Conservation (phyloP, 1,140 invertebrate species). For the Drosophila bocqueti region DNA sequence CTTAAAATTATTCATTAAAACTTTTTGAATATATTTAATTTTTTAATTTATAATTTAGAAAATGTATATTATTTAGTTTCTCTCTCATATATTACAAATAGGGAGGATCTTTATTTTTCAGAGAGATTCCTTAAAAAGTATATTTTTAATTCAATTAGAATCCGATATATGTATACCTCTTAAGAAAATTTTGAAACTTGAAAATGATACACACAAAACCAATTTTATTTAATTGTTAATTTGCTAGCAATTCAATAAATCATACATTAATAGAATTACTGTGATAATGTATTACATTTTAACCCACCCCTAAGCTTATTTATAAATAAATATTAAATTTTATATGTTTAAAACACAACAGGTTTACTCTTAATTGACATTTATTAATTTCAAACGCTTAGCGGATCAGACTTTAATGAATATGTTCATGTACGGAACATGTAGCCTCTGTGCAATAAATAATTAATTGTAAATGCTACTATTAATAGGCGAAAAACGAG, state of each 20-base stretch:
- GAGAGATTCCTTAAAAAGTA: background rate
- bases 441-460: slow-evolving; percentile 1
- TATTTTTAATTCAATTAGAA: background rate
- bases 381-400: slow-evolving; percentile 12
- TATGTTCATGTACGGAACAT: slow-evolving; percentile 12
- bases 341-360: background rate
- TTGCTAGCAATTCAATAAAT: background rate
- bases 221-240: background rate
- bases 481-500: slow-evolving; percentile 25
- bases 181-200: background rate
- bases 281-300: background rate
- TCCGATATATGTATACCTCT: too few species aligned
- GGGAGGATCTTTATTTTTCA: background rate
- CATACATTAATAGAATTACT: background rate
- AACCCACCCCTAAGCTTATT: background rate
- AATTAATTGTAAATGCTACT: slow-evolving; percentile 20
- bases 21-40: too few species aligned
- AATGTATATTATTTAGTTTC: too few species aligned
- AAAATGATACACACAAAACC: background rate
- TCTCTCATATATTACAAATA: too few species aligned
- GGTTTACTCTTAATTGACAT: slow-evolving; percentile 9
- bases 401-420: background rate
- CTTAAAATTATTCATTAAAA: too few species aligned
- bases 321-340: background rate
- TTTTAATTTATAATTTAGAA: too few species aligned